Conservation (phyloP, 2,797 vertebrate species). For the Miichthys miiuy region DNA sequence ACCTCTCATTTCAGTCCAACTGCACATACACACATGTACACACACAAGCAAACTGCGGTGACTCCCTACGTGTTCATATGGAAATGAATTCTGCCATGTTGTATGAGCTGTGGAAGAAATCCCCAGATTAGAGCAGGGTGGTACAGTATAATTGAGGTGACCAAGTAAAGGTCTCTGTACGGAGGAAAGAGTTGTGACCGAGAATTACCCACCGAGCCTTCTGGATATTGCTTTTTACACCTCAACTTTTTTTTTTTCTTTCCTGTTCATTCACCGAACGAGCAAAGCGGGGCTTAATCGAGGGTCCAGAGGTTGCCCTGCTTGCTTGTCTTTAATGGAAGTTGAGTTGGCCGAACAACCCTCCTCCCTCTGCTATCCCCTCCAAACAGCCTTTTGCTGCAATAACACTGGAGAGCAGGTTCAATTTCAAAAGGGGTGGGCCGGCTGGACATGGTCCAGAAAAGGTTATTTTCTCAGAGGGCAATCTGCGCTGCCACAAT, state of each 20-base stretch:
- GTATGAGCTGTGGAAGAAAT: slow-evolving; percentile 64
- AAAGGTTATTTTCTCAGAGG: slow-evolving; percentile 53
- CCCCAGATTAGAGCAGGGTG: slow-evolving; percentile 74
- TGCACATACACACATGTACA: background rate
- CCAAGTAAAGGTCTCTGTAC: slow-evolving; percentile 69
- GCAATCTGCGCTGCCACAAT: slow-evolving; percentile 30
- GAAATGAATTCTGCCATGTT: slow-evolving; percentile 70
- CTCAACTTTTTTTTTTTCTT: slow-evolving; percentile 46
- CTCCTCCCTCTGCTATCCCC: slow-evolving; percentile 16
- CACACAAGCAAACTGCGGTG: background rate
- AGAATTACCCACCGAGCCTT: slow-evolving; percentile 70
- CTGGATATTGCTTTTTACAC: slow-evolving; percentile 77
- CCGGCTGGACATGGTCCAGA: slow-evolving; percentile 51
- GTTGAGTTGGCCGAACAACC: slow-evolving; percentile 57
- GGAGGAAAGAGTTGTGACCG: slow-evolving; percentile 73
- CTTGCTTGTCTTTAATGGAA: slow-evolving; percentile 77
- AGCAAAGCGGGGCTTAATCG: slow-evolving; percentile 63
- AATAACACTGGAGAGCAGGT: slow-evolving; percentile 58
- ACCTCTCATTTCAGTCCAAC: background rate
- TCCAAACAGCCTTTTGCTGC: slow-evolving; percentile 30
- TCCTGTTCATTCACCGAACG: slow-evolving; percentile 53
- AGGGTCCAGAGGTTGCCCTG: slow-evolving; percentile 64
- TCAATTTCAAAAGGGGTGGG: slow-evolving; percentile 65
- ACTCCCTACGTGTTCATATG: slow-evolving; percentile 62
- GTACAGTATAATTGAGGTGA: slow-evolving; percentile 81